Evolutionary conservation across 2,113 vertebrate species (phyloP).

Genomic region (Triplophysa tibetana): DNA sequence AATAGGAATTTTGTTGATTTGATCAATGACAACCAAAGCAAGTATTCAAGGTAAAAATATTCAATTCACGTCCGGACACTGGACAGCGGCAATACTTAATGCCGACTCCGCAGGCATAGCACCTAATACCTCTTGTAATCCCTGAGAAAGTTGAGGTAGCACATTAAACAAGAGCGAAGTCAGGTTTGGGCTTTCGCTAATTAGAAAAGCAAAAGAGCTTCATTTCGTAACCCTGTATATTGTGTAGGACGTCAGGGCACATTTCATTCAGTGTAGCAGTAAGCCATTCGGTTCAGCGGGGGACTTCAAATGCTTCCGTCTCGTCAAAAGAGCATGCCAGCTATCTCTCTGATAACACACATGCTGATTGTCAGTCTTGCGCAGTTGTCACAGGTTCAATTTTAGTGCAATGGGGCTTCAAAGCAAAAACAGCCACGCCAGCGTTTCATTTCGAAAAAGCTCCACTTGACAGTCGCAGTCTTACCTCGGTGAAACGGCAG

Average conservation of each 20-base stretch:
- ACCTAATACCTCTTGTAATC: slow-evolving; percentile 53
- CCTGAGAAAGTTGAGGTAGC: slow-evolving; percentile 59
- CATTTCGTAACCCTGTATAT: slow-evolving; percentile 1
- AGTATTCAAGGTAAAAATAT: background rate
- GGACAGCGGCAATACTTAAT: slow-evolving; percentile 8
- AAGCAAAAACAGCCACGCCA: slow-evolving; percentile 42
- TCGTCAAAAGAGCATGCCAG: background rate
- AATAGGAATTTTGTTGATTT: slow-evolving; percentile 10
- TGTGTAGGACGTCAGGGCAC: slow-evolving; percentile 35
- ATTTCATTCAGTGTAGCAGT: slow-evolving; percentile 21
- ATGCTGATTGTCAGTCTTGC: slow-evolving; percentile 14
- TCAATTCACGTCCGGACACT: background rate
- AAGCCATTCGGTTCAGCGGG: background rate
- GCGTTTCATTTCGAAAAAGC: slow-evolving; percentile 39
- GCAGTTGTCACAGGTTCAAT: slow-evolving; percentile 17
- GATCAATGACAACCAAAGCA: background rate
- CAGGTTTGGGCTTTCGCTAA: slow-evolving; percentile 55
- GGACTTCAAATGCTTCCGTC: background rate
- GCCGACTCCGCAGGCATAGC: slow-evolving; percentile 40
- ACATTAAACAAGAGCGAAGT: slow-evolving; percentile 54
- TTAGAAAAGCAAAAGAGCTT: slow-evolving; percentile 56
- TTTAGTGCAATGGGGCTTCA: slow-evolving; percentile 16
- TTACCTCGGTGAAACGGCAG: slow-evolving; percentile 27
- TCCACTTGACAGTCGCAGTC: slow-evolving; percentile 43
- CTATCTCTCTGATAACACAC: background rate